These are phyloP conservation scores for Tigriopus californicus DNA, from an alignment of 2,888 invertebrate species.

Conservation along the genomic window DNA sequence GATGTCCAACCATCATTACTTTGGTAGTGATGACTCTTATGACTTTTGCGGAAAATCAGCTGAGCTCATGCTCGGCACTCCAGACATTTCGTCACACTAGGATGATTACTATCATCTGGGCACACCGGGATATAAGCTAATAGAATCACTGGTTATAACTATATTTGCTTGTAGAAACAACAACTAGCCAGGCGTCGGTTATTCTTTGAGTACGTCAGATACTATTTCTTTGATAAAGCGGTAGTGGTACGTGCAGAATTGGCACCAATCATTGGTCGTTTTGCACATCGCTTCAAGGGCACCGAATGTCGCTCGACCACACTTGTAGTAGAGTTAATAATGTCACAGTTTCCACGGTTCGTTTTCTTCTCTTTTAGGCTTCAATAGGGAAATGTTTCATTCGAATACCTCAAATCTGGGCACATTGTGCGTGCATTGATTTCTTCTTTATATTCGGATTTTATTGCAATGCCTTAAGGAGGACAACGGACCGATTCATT, in stretches of 20 bases:
- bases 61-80: constrained; percentile 9
- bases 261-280: not conserved
- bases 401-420: too few relatives aligned
- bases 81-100: constrained; percentile 15
- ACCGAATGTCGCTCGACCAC: too few relatives aligned
- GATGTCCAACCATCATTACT: not conserved
- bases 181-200: not conserved
- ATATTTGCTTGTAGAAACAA: not conserved
- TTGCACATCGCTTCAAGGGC: too few relatives aligned
- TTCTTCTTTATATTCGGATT: too few relatives aligned
- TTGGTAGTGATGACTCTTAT: not conserved
- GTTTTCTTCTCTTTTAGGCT: too few relatives aligned
- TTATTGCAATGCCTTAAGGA: too few relatives aligned
- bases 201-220: not conserved
- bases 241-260: not conserved
- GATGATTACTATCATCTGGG: constrained; percentile 13
- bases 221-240: not conserved
- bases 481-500: too few relatives aligned
- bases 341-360: too few relatives aligned
- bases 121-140: constrained; percentile 3
- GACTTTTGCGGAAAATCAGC: not conserved
- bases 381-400: too few relatives aligned
- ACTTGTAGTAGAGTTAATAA: too few relatives aligned
- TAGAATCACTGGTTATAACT: not conserved
- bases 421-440: too few relatives aligned